Base-by-base conservation (phyloP, 2,888 invertebrate genomes). In the Acronicta alni region DNA sequence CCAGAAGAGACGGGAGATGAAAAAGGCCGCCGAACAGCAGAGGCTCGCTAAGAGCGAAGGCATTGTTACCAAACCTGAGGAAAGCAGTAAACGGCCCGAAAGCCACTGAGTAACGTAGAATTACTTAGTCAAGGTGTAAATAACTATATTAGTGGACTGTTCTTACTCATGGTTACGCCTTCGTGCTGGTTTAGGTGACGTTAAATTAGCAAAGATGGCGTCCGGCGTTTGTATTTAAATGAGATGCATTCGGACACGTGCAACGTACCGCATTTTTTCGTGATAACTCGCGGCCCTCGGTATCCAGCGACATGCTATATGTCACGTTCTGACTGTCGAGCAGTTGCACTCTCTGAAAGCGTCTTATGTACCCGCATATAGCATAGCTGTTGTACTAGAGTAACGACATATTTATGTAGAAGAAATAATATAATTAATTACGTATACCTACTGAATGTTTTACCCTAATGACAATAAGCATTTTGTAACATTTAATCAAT, bases 391-490 rank as follows among this genome's bases (percentile, higher is more conserved):
- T 81, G 71, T 74, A 72, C 51, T 69, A 72, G 59, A 54, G 47
- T 72, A 62, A 59, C 55, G 55, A 67, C 63, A 75, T 69, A 71
- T 70, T 63, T 70, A 71, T 72, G 70, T 77, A 74, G 71, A 73
- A 59, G 57, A 67, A 71, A 47, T 56, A 46, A 55, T 64, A 46
- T 66, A 62, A 57, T 62, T 66, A 62, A 57, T 62, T 68, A 48
- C 57, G 17, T 47, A 49, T 61, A 67, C 67, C 52, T 60, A 65
- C 71, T 75, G 47, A 77, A 70, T 78, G 70, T 83, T 83, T 86
- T 86, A 86, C 81, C 83, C 68, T 87, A 84, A 86, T 88, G 92
- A 92, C 92, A 92, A 92, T 93, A 92, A 92, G 86, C 85, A 88
- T 89, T 88, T 85, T 89, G 84, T 88, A 85, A 84, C 83, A 80